Percentiles rank a stretch among this genome's conserved stretches.
Evolutionary conservation across 2,113 vertebrate species (phyloP).

Genomic region (Siniperca knerii): DNA sequence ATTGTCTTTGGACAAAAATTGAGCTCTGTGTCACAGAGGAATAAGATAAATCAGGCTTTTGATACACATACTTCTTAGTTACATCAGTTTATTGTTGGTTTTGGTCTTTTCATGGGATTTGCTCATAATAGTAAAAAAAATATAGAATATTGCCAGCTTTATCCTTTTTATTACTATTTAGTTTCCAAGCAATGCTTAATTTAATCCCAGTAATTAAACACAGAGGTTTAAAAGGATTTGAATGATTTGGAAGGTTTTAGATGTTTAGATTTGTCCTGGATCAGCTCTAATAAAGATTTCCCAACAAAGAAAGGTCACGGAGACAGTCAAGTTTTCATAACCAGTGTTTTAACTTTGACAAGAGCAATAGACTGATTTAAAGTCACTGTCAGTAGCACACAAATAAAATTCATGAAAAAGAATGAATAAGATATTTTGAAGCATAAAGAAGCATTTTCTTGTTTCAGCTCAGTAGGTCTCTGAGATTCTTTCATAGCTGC

Average conservation of each 20-base stretch:
- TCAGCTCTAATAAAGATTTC: neutral
- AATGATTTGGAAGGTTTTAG: neutral
- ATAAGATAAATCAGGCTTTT: too few species aligned
- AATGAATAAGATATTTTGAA: neutral
- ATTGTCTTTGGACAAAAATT: too few species aligned
- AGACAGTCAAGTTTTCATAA: neutral
- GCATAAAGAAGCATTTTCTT: neutral
- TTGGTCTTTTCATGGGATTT: neutral
- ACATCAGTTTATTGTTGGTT: too few species aligned
- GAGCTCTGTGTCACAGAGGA: too few species aligned
- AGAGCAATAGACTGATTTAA: neutral
- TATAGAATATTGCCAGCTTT: neutral
- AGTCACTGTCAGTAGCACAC: neutral
- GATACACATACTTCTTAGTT: too few species aligned
- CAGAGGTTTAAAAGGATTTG: neutral
- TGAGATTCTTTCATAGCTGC: conserved; percentile 1
- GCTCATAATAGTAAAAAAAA: neutral
- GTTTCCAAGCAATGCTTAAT: neutral
- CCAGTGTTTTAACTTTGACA: neutral
- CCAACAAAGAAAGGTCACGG: neutral
- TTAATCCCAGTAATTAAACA: neutral
- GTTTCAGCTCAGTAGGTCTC: neutral
- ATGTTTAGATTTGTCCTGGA: neutral
- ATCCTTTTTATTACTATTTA: neutral
- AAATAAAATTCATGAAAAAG: neutral